Conservation (phyloP, 2,113 vertebrate genomes). For the Mastomys natalensis region DNA sequence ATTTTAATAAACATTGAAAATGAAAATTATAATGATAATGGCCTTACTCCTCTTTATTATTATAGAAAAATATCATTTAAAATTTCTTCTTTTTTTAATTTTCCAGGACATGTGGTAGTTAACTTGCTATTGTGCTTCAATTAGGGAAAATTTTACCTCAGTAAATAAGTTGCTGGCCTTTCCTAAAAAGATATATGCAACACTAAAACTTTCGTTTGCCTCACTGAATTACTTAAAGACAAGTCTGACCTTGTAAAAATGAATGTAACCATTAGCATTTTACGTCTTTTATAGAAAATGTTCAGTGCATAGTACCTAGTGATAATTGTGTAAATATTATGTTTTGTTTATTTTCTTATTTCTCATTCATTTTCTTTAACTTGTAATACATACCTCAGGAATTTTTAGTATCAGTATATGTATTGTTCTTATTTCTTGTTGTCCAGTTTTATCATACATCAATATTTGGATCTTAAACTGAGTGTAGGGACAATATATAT, state of each 20-base stretch:
- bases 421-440: not conserved
- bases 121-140: not conserved
- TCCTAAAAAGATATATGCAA: not conserved
- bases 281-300: not conserved
- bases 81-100: not conserved
- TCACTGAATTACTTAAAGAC: not conserved
- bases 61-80: not conserved
- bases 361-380: not conserved
- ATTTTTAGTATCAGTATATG: not conserved
- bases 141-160: not conserved
- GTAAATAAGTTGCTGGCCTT: not conserved
- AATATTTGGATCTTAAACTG: not conserved
- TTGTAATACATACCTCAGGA: not conserved
- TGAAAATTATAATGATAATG: not conserved
- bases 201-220: not conserved
- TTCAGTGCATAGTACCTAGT: not conserved
- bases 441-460: not conserved
- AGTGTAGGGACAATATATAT: too few species aligned
- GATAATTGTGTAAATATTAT: not conserved
- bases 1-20: not conserved
- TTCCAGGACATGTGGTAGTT: not conserved
- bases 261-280: not conserved
- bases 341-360: not conserved
- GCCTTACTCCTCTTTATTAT: constrained; percentile 4
- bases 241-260: not conserved